Evolutionary conservation across 2,888 invertebrate genomes (phyloP).

Genomic region (Diachrysia chrysitis): DNA sequence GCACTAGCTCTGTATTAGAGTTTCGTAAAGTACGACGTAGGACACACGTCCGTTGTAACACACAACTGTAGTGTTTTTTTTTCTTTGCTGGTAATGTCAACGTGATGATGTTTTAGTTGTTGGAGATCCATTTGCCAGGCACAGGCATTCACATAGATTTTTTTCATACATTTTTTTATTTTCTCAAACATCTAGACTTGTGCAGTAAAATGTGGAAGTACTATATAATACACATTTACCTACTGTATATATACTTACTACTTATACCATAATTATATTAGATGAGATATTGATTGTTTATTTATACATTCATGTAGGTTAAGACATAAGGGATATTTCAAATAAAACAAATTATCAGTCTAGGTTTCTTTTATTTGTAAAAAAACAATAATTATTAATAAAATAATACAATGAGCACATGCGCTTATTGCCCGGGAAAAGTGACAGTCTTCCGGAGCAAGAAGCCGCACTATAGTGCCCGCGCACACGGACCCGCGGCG

Average conservation of each 20-base stretch:
- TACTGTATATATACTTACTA: too few relatives aligned
- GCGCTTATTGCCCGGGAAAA: conserved; percentile 89
- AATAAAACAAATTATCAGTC: conserved; percentile 79
- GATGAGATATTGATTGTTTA: too few relatives aligned
- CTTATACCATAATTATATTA: too few relatives aligned
- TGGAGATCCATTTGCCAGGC: too few relatives aligned
- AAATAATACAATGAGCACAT: conserved; percentile 85
- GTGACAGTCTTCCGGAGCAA: conserved; percentile 88
- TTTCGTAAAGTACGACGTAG: background rate
- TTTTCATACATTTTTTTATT: too few relatives aligned
- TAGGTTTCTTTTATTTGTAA: conserved; percentile 87
- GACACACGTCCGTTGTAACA: too few relatives aligned
- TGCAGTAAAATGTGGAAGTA: background rate
- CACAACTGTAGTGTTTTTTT: too few relatives aligned
- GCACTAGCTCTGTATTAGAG: background rate
- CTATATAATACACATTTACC: conserved; percentile 3
- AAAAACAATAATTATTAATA: conserved; percentile 80
- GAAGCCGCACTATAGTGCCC: conserved; percentile 73
- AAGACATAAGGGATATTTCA: too few relatives aligned
- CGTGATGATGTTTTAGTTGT: background rate
- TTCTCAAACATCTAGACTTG: background rate
- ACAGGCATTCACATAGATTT: too few relatives aligned
- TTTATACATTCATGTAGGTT: too few relatives aligned
- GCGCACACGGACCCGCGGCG: conserved; percentile 38
- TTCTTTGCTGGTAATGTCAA: too few relatives aligned